A percentile compares a stretch with the other conserved stretches of the same genome.
Conservation (phyloP, 2,888 invertebrate species). For the Drosophila suboccidentalis region DNA sequence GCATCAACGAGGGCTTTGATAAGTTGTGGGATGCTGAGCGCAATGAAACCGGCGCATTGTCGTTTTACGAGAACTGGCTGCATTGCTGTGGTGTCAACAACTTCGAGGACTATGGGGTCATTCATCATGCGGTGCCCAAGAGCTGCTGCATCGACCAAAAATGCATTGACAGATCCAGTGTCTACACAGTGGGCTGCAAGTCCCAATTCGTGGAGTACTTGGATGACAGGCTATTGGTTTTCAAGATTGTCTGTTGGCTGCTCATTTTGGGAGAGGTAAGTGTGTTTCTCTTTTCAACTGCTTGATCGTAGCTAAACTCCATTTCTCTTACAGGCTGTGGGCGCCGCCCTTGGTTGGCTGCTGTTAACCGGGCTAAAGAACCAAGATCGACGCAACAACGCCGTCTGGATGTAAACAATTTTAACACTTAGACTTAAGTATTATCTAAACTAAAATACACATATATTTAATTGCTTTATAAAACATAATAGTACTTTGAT, state of each 20-base stretch:
- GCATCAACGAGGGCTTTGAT: slow-evolving; percentile 80
- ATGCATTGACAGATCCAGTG: slow-evolving; percentile 59
- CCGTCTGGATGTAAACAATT: slow-evolving; percentile 75
- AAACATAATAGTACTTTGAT: too few relatives aligned
- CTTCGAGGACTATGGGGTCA: slow-evolving; percentile 71
- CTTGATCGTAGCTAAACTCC: neutral
- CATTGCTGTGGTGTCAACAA: slow-evolving; percentile 82
- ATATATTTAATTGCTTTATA: slow-evolving; percentile 35
- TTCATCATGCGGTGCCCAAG: slow-evolving; percentile 74
- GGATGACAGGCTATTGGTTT: slow-evolving; percentile 73
- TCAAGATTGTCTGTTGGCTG: slow-evolving; percentile 77
- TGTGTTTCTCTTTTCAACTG: neutral
- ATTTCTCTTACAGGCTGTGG: slow-evolving; percentile 58
- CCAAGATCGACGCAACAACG: slow-evolving; percentile 74
- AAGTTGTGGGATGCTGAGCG: slow-evolving; percentile 74
- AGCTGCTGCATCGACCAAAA: slow-evolving; percentile 73
- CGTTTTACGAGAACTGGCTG: slow-evolving; percentile 79
- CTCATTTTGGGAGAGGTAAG: slow-evolving; percentile 79
- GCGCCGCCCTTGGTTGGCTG: slow-evolving; percentile 74
- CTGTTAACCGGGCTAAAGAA: slow-evolving; percentile 77
- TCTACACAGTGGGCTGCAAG: slow-evolving; percentile 75
- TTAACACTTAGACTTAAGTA: slow-evolving; percentile 40
- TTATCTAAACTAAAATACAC: slow-evolving; percentile 39
- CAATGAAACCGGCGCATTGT: slow-evolving; percentile 73
- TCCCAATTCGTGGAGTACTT: slow-evolving; percentile 78